Conservation (phyloP, 2,797 vertebrate genomes). For the Rhabdophis nuchalis region DNA sequence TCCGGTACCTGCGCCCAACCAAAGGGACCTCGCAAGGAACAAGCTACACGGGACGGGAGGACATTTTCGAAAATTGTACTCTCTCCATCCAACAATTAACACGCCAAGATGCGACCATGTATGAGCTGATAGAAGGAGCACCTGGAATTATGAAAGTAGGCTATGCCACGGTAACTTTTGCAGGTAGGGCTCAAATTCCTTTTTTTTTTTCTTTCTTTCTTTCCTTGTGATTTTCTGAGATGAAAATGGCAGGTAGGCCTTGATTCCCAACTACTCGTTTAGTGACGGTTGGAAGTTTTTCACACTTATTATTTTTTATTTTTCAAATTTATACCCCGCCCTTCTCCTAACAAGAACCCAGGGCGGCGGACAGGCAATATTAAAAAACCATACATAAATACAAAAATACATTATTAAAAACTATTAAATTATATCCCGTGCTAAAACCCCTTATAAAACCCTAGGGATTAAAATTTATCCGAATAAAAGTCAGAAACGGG, state of each 20-base stretch:
- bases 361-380: too few relatives aligned
- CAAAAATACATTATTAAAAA: too few relatives aligned
- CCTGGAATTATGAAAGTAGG: neutral
- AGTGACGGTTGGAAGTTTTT: too few relatives aligned
- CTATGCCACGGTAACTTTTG: neutral
- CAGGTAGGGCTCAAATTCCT: neutral
- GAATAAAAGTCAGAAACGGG: too few relatives aligned
- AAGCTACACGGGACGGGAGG: neutral
- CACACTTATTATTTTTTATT: too few relatives aligned
- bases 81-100: neutral
- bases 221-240: neutral
- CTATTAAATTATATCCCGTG: too few relatives aligned
- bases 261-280: too few relatives aligned
- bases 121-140: neutral
- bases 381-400: too few relatives aligned
- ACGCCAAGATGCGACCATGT: fast-evolving
- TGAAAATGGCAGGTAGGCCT: neutral
- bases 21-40: neutral
- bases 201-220: fast-evolving
- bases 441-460: too few relatives aligned
- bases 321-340: too few relatives aligned
- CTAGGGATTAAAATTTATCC: too few relatives aligned
- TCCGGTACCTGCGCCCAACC: fast-evolving
- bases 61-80: neutral
- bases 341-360: too few relatives aligned